Evolutionary conservation across 2,888 invertebrate genomes (phyloP), one percentile per base, ranked within the genome.

Genomic region (Lepidocyrtoides sp.): DNA sequence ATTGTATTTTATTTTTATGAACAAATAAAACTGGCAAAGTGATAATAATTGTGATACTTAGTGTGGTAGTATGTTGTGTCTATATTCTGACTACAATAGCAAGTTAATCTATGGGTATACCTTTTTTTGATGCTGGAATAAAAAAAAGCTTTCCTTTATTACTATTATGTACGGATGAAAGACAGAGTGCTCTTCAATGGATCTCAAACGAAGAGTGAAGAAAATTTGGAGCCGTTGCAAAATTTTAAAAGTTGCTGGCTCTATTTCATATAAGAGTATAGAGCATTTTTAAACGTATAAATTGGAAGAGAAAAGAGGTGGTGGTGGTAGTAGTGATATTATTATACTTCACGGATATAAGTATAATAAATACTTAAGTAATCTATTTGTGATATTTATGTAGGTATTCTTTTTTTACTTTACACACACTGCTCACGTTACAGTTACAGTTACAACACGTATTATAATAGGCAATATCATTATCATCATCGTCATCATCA

Each of bases 161-260:
- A 14, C 20, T 44, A 51, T 79, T 79, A 79, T 8, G 54, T 79
- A 57, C 51, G 60, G 75, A 51, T 84, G 89, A 90, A 90, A 90
- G 89, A 90, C 89, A 79, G 89, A 84, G 89, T 84, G 89, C 89
- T 90, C 89, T 90, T 90, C 89, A 84, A 84, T 90, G 84, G 89
- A 84, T 90, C 89, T 90, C 89, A 84, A 77, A 90, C 77, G 89
- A 90, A 90, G 89, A 90, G 89, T 90, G 89, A 90, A 77, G 72
- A 51, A 77, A 79, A 77, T 75, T 90, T 90, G 83, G 83, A 77
- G 29, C 44, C 17, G 89, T 57, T 82, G 83, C 89, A 89, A 89
- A 81, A 48, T 82, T 66, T 79, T 72, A 20, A 41, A 44, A 72
- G 72, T 72, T 3, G 20, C 66, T 83, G 17, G 36, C 29, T 54